These are phyloP conservation scores for Caenorhabditis macrosperma DNA, from an alignment of 2,888 invertebrate species.

Conservation along the genomic window DNA sequence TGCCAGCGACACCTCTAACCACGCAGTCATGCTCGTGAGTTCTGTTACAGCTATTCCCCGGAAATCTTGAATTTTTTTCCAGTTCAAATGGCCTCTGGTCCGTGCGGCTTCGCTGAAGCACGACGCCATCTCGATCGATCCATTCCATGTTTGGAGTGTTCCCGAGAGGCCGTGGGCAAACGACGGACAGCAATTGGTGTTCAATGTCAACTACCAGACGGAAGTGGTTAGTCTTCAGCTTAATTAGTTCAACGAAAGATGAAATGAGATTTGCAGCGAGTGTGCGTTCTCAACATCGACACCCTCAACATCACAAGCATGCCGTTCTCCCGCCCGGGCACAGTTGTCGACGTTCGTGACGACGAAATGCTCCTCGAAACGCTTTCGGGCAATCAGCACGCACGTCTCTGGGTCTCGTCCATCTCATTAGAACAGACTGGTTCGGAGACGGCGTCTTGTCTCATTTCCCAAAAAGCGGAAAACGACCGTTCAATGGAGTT, in stretches of 20 bases:
- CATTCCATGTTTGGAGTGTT: neutral
- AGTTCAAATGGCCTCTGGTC: slow-evolving; percentile 36
- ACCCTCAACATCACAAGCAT: neutral
- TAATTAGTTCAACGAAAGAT: no score
- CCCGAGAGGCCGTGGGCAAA: slow-evolving; percentile 33
- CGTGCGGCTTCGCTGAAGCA: slow-evolving; percentile 8
- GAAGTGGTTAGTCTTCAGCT: slow-evolving; percentile 3
- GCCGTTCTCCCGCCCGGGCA: neutral
- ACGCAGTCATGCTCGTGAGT: neutral
- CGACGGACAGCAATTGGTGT: slow-evolving; percentile 1
- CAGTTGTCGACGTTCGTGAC: slow-evolving; percentile 6
- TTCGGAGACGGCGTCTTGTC: no score
- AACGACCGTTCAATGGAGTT: neutral
- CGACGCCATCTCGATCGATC: neutral
- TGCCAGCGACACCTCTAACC: neutral
- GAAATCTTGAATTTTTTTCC: neutral
- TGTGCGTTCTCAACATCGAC: neutral
- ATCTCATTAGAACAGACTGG: no score
- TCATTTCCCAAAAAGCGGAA: neutral
- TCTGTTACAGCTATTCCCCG: no score
- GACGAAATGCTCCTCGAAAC: slow-evolving; percentile 20
- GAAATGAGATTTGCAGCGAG: neutral
- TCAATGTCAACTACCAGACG: slow-evolving; percentile 10
- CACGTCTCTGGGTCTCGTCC: slow-evolving; percentile 9
- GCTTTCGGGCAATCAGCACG: neutral